These are phyloP conservation scores for Sparidentex hasta DNA, from an alignment of 2,797 vertebrate species.

Conservation along the genomic window DNA sequence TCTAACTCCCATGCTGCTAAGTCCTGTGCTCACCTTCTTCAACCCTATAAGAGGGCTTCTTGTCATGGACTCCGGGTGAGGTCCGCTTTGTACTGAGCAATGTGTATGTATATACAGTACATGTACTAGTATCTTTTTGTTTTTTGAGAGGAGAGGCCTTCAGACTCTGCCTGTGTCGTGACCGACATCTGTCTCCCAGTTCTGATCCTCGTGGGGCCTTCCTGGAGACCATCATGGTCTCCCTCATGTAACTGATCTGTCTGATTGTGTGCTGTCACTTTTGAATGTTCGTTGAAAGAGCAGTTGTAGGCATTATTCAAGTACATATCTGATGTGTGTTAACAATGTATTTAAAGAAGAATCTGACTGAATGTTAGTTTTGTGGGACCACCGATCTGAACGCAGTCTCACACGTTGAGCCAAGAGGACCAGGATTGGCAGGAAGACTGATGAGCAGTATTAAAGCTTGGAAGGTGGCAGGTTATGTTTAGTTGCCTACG, in stretches of 20 bases:
- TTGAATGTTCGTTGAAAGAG: conserved; percentile 69
- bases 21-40: conserved; percentile 49
- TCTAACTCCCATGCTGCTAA: conserved; percentile 53
- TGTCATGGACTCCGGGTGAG: conserved; percentile 50
- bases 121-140: conserved; percentile 25
- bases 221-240: conserved; percentile 34
- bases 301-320: conserved; percentile 44
- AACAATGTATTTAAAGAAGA: conserved; percentile 52
- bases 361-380: conserved; percentile 71
- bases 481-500: conserved; percentile 53
- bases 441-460: conserved; percentile 34
- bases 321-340: conserved; percentile 67
- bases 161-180: conserved; percentile 84
- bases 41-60: conserved; percentile 56
- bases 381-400: conserved; percentile 65
- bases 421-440: conserved; percentile 46
- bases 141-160: conserved; percentile 81
- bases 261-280: conserved; percentile 55
- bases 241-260: conserved; percentile 36
- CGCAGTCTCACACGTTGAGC: conserved; percentile 39
- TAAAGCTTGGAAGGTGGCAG: conserved; percentile 30
- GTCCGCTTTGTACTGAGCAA: conserved; percentile 37
- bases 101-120: conserved; percentile 55
- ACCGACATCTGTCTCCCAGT: conserved; percentile 53
- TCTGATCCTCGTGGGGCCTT: conserved; percentile 49